Evolutionary conservation across 2,797 vertebrate genomes (phyloP), one percentile per base, ranked within the genome.

Genomic region (Pogoniulus pusillus): DNA sequence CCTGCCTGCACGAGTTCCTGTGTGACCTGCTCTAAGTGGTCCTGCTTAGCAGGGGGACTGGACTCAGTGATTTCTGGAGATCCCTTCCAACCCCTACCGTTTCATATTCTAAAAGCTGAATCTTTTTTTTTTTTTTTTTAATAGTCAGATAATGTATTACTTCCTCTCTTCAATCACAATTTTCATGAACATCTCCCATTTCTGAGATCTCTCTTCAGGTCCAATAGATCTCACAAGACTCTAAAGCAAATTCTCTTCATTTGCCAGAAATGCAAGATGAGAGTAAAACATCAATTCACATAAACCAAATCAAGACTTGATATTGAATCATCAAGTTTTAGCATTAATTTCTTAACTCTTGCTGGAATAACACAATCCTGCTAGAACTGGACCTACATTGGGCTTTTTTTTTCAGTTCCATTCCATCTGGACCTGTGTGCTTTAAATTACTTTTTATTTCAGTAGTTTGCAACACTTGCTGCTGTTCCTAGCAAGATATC

Each of bases 401-500:
- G 10, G 7, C 24, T 74, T 62, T 71, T 62, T 71, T 4, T 71
- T 89, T 87, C 35, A 64, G 23, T 37, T 6, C 16, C 8, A 16
- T 37, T 82, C 45, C 17, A 58, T 24, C 24, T n/a, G 15, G 24
- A 74, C 7, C 19, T 4, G 0, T 2, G 3, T 4, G 2, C 15
- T 86, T 69, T 32, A 41, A 29, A 18, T 55, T 81, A 30, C 24
- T 51, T 82, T 84, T 78, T 30, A 45, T 85, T 85, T 77, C 71
- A 30, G 18, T 30, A 76, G 4, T 18, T 43, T 77, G 22, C 30
- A 16, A 24, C 37, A 51, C 6, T 75, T 72, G 6, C 20, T 84
- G 14, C 16, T 66, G 37, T 68, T 60, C 47, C 73, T 39, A 8
- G 16, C 22, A 79, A 85, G 22, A 6, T 11, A 62, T 8, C 37